phyloP scores from a whole-genome alignment of 2,113 vertebrate species.

The Larimichthys polyactis region DNA sequence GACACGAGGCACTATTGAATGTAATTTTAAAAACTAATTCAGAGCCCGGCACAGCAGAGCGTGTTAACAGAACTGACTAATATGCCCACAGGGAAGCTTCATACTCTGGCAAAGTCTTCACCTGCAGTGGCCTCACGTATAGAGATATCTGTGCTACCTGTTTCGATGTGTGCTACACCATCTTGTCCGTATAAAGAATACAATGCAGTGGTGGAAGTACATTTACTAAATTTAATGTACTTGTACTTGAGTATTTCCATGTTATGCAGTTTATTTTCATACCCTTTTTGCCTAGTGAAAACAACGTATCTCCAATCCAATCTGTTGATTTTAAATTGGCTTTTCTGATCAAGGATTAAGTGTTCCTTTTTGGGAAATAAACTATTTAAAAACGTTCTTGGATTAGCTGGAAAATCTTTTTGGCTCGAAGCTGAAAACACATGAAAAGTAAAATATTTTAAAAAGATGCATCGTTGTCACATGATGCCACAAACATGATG shows the following conservation, averaged over 20 bases:
- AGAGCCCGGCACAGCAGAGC: slow-evolving; percentile 44
- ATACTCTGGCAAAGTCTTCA: slow-evolving; percentile 21
- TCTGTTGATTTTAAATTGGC: not conserved
- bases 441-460: no score
- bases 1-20: slow-evolving; percentile 40
- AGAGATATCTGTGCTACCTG: not conserved
- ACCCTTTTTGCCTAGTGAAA: not conserved
- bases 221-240: not conserved
- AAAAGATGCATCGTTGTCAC: not conserved
- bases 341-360: not conserved
- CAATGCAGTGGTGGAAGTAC: not conserved
- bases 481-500: not conserved
- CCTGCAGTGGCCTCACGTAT: slow-evolving; percentile 3
- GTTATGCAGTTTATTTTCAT: no score
- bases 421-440: no score
- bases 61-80: slow-evolving; percentile 61
- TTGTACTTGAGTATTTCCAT: not conserved
- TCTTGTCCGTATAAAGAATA: not conserved
- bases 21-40: slow-evolving; percentile 71
- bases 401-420: not conserved
- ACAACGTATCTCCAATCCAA: not conserved
- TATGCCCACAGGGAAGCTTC: slow-evolving; percentile 41
- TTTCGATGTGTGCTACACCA: not conserved
- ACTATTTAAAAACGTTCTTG: not conserved
- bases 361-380: not conserved